Conservation (phyloP, 1,140 invertebrate species). For the Zaprionus davidi region DNA sequence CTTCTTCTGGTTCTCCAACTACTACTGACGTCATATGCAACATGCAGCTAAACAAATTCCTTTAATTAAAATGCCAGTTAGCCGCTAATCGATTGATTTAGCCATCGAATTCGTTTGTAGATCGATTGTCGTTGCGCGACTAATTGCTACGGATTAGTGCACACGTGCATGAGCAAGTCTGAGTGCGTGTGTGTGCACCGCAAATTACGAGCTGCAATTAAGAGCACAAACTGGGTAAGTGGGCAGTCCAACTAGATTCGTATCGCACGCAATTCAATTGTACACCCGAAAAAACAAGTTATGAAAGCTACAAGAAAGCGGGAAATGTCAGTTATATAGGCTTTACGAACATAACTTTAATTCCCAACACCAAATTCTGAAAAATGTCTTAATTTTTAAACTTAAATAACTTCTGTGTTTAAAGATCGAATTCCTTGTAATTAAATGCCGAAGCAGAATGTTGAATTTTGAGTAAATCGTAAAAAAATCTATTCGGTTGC, state of each 20-base stretch:
- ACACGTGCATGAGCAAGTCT: not conserved
- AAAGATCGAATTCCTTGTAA: no score
- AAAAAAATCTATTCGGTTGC: no score
- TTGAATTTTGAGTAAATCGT: no score
- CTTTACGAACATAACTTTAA: no score
- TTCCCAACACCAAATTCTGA: no score
- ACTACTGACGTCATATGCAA: slow-evolving; percentile 20
- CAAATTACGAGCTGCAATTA: slow-evolving; percentile 36
- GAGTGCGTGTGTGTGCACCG: not conserved
- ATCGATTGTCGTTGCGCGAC: slow-evolving; percentile 1
- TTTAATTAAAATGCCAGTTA: slow-evolving; percentile 58
- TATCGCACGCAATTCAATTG: not conserved
- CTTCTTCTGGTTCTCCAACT: not conserved
- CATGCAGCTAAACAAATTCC: slow-evolving; percentile 34
- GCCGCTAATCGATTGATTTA: slow-evolving; percentile 48
- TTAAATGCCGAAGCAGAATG: no score
- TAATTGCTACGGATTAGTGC: slow-evolving; percentile 30
- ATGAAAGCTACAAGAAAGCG: not conserved
- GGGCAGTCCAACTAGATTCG: not conserved
- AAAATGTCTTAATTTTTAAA: no score
- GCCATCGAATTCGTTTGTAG: not conserved
- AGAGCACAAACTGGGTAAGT: slow-evolving; percentile 2
- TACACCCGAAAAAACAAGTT: not conserved
- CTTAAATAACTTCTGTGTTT: no score
- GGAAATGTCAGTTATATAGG: no score